These are phyloP conservation scores for Clanis bilineata DNA, from an alignment of 2,888 invertebrate genomes.

Conservation along the genomic window DNA sequence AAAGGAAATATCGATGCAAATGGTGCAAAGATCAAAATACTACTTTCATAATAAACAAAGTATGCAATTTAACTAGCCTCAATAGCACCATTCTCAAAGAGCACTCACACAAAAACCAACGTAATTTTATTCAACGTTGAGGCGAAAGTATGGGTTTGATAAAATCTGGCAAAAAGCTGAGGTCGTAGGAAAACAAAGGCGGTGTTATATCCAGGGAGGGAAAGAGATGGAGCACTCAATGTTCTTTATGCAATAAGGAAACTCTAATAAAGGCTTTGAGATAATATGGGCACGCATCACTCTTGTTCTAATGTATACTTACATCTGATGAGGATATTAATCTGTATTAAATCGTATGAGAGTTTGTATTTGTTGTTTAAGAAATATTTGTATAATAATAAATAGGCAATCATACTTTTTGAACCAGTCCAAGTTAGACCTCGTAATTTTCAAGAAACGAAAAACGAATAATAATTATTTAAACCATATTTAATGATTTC, in stretches of 20 bases:
- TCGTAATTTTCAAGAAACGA: no score
- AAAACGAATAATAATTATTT: no score
- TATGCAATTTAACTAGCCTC: constrained; percentile 3
- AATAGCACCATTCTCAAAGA: constrained; percentile 7
- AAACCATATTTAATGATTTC: no score
- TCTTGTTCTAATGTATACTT: constrained; percentile 9
- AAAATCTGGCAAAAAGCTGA: constrained; percentile 27
- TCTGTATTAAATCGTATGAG: background rate
- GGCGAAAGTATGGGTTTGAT: constrained; percentile 23
- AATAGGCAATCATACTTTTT: no score
- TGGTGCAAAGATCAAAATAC: no score
- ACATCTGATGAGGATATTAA: background rate
- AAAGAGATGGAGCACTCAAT: constrained; percentile 32
- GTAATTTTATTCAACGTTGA: constrained; percentile 21
- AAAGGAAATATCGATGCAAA: no score
- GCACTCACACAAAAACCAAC: constrained; percentile 5
- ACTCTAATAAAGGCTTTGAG: constrained; percentile 43
- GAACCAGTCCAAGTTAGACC: no score
- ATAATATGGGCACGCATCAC: constrained; percentile 39
- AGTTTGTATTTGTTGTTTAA: background rate
- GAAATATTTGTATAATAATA: no score
- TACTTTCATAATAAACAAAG: background rate
- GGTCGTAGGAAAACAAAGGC: constrained; percentile 24
- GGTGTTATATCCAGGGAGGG: constrained; percentile 24
- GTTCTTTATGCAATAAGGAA: constrained; percentile 44